Evolutionary conservation across 2,888 invertebrate species (phyloP), one percentile per base, ranked within the genome.

Genomic region (Xestoiulus laeticollis): DNA sequence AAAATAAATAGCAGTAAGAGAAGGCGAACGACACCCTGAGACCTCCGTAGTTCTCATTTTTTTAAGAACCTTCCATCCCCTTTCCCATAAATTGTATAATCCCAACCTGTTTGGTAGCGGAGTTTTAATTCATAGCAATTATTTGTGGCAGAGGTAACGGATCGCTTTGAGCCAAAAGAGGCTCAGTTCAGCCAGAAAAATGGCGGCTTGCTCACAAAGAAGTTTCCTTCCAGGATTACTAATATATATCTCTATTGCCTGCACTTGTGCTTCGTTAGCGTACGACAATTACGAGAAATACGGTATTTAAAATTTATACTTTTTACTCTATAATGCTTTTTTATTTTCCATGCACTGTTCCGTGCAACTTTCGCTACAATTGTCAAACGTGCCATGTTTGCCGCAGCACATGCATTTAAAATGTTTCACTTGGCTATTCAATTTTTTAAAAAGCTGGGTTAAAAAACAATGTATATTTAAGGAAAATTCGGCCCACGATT

Each of bases 131-230:
- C 16, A 16, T 53, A 16, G 12, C 48, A 16, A 53, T 16, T 53
- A n/a, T n/a, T n/a, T n/a, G n/a, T 26, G 26, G 68, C 1, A 10
- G 19, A 68, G 68, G 2, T 68, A 68, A 26, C 26, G 68, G 68
- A 68, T 0, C 26, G 26, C 68, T 68, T n/a, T 8, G 68, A 26
- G 68, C 68, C 43, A 26, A 68, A 48, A 2, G 26, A 26, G 68
- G 68, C 26, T 59, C 59, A 19, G 59, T 59, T 59, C 59, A 59
- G n/a, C 59, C 68, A 26, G 22, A 68, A n/a, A 68, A 68, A 68
- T 68, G 68, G 68, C 68, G 68, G 68, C 68, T 68, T 68, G 12
- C 68, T 68, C 68, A 68, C 68, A 68, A 68, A 68, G 68, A 68
- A 68, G 68, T 68, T 68, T 68, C 8, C 12, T 68, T 22, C 26